Conservation (phyloP, 2,797 vertebrate species). For the Synaphobranchus kaupii region DNA sequence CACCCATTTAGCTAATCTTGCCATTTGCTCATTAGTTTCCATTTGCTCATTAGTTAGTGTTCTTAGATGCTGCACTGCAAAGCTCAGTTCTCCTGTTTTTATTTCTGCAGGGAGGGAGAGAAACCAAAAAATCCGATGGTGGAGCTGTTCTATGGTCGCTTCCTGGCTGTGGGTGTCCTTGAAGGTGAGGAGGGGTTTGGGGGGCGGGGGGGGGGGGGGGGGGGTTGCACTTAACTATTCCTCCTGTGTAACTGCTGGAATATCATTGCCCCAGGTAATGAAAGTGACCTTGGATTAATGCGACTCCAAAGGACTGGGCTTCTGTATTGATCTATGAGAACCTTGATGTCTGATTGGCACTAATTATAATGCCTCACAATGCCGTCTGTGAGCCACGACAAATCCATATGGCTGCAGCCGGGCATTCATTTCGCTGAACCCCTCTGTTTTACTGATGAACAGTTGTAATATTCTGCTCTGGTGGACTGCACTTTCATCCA, state of each 20-base stretch:
- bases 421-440: constrained; percentile 61
- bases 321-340: constrained; percentile 64
- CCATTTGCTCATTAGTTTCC: background rate
- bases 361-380: constrained; percentile 73
- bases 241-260: constrained; percentile 36
- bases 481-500: background rate
- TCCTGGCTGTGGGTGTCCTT: constrained; percentile 92
- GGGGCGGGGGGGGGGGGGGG: no score
- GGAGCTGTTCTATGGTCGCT: constrained; percentile 95
- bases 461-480: background rate
- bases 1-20: background rate
- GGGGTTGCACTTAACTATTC: constrained; percentile 2
- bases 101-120: constrained; percentile 84
- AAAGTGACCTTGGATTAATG: constrained; percentile 72
- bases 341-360: constrained; percentile 71
- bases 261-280: constrained; percentile 61
- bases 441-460: background rate
- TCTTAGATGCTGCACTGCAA: background rate
- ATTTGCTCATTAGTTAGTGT: background rate
- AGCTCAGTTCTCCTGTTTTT: background rate
- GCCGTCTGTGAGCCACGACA: constrained; percentile 61
- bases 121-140: constrained; percentile 99
- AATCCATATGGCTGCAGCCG: constrained; percentile 54
- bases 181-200: constrained; percentile 84
- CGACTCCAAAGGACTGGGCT: constrained; percentile 57